A percentile compares a stretch with the other conserved stretches of the same genome.
Conservation (phyloP, 2,797 vertebrate genomes). For the Lerista edwardsae region DNA sequence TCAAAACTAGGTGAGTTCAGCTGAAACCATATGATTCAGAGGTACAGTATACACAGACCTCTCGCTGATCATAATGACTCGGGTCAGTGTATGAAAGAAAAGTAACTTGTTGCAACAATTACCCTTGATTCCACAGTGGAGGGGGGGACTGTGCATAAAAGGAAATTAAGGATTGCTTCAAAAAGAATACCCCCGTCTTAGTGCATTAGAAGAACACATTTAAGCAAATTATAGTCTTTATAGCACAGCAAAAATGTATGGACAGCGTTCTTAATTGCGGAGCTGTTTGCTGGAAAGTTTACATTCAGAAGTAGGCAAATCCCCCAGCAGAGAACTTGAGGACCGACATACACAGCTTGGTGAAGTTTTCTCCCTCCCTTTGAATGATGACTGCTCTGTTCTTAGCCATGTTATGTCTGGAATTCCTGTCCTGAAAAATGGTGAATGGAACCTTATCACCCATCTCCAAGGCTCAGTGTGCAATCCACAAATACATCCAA, state of each 20-base stretch:
- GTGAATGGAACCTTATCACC: neutral
- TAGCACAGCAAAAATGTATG: slow-evolving; percentile 37
- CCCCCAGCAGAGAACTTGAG: neutral
- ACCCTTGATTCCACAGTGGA: slow-evolving; percentile 23
- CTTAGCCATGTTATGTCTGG: neutral
- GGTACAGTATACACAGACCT: neutral
- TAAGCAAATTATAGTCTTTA: slow-evolving; percentile 40
- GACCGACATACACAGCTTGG: slow-evolving; percentile 16
- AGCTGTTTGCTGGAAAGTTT: slow-evolving; percentile 29
- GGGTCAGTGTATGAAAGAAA: slow-evolving; percentile 18
- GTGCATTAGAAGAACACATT: slow-evolving; percentile 26
- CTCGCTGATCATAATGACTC: neutral
- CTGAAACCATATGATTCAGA: neutral
- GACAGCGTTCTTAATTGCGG: slow-evolving; percentile 47
- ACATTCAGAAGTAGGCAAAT: slow-evolving; percentile 33
- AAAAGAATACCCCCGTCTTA: slow-evolving; percentile 27
- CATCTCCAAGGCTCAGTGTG: neutral
- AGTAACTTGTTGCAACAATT: neutral
- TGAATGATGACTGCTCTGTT: neutral
- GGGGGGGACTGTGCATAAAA: slow-evolving; percentile 15
- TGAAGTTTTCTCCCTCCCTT: slow-evolving; percentile 12
- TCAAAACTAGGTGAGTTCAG: neutral
- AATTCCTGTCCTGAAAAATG: slow-evolving; percentile 16
- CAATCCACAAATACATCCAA: neutral
- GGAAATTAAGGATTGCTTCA: slow-evolving; percentile 40